These are phyloP conservation scores for Rhynchotus rufescens DNA, from an alignment of 2,797 vertebrate species.

Conservation along the genomic window DNA sequence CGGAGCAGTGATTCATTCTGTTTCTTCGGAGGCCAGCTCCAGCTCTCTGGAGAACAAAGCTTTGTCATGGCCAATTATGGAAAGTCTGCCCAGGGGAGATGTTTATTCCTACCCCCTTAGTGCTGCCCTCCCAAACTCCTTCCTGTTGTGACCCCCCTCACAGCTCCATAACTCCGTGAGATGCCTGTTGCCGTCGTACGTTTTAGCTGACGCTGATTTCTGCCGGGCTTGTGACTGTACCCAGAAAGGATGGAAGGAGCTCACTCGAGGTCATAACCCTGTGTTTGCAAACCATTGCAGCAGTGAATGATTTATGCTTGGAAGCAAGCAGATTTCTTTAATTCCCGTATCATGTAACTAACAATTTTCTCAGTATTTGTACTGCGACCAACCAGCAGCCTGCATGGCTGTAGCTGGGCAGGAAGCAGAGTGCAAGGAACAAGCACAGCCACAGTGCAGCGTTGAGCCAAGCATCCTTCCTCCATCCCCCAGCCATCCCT, in stretches of 20 bases:
- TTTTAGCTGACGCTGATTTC: constrained; percentile 31
- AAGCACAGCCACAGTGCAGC: fast-evolving
- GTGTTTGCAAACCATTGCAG: constrained; percentile 18
- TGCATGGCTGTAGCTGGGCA: not conserved
- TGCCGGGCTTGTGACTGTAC: constrained; percentile 58
- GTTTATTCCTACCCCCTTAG: constrained; percentile 41
- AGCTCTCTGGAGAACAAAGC: constrained; percentile 50
- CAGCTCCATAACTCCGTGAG: constrained; percentile 24
- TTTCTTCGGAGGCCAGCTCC: constrained; percentile 28
- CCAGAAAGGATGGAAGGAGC: not conserved
- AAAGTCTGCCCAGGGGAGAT: constrained; percentile 55
- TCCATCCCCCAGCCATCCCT: not conserved
- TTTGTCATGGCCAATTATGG: constrained; percentile 69
- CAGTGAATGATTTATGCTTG: not conserved
- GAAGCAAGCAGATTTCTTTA: constrained; percentile 1
- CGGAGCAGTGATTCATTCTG: constrained; percentile 37
- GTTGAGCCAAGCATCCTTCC: not conserved
- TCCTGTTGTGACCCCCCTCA: constrained; percentile 35
- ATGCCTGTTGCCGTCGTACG: not conserved
- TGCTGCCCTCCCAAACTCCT: constrained; percentile 34
- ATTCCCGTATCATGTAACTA: not conserved
- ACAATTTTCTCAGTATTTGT: constrained; percentile 28
- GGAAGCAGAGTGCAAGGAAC: not conserved
- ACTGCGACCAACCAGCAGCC: not conserved
- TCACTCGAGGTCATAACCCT: constrained; percentile 2